Conservation (phyloP, 2,888 invertebrate genomes). For the Pachymerium ferrugineum region DNA sequence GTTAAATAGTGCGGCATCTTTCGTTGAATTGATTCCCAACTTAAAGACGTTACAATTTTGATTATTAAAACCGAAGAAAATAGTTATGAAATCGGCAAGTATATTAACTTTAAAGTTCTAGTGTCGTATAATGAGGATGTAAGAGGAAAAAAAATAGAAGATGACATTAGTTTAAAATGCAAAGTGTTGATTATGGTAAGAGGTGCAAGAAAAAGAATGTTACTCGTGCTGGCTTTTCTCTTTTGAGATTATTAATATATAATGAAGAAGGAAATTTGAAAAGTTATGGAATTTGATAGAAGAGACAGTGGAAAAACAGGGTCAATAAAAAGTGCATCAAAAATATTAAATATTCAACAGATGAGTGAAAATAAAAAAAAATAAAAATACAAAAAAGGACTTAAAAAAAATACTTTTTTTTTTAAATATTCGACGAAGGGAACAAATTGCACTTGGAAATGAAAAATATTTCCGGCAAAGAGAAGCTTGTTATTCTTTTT, state of each 20-base stretch:
- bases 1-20: not conserved
- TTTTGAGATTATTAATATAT: not conserved
- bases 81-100: not conserved
- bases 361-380: not conserved
- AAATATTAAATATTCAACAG: not conserved
- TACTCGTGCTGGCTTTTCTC: not conserved
- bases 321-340: conserved; percentile 15
- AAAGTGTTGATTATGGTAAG: not conserved
- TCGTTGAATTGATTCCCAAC: not conserved
- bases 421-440: not conserved
- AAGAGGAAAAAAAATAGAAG: not conserved
- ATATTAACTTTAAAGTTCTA: not conserved
- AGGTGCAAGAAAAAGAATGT: not conserved
- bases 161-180: not conserved
- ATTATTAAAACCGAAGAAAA: not conserved
- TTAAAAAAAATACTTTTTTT: not conserved
- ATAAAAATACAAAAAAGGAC: not conserved
- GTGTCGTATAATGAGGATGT: not conserved
- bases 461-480: not conserved
- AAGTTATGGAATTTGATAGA: not conserved
- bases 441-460: conserved; percentile 22
- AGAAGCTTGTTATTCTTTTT: conserved; percentile 5
- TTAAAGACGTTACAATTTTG: not conserved
- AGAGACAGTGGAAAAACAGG: not conserved
- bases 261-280: conserved; percentile 23